phyloP scores from a whole-genome alignment of 1,140 invertebrate species.

The Bemisia tabaci region DNA sequence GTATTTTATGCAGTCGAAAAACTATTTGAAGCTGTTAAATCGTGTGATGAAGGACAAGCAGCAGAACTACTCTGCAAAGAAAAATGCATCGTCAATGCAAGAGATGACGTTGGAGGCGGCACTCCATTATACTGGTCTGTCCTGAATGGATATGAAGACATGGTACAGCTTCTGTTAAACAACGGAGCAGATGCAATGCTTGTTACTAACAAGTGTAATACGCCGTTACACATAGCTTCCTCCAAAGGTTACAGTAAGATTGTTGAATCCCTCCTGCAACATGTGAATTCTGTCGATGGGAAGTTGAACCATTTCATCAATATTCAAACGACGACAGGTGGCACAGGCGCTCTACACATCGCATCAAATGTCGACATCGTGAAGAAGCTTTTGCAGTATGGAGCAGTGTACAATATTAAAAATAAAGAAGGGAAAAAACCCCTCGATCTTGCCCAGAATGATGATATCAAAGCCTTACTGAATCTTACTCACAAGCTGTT shows the following conservation, averaged over 20 bases:
- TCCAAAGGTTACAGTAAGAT: neutral
- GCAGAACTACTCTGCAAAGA: neutral
- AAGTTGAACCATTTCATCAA: neutral
- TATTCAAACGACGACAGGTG: neutral
- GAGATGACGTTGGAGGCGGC: neutral
- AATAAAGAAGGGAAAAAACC: neutral
- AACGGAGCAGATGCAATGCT: neutral
- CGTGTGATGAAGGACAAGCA: neutral
- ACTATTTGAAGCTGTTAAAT: neutral
- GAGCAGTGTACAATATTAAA: neutral
- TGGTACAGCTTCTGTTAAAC: neutral
- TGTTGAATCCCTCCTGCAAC: neutral
- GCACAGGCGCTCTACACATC: neutral
- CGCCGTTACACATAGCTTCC: neutral
- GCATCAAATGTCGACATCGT: neutral
- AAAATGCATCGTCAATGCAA: neutral
- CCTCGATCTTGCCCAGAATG: neutral
- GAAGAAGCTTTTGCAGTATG: neutral
- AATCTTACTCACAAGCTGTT: neutral
- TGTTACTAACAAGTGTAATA: neutral
- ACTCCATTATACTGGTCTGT: neutral
- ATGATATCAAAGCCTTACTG: neutral
- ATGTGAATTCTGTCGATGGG: neutral
- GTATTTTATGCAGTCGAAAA: neutral
- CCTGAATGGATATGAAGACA: neutral